Evolutionary conservation across 2,888 invertebrate species (phyloP), one percentile per base, ranked within the genome.

Genomic region (Mongoloraphidia duomilia): DNA sequence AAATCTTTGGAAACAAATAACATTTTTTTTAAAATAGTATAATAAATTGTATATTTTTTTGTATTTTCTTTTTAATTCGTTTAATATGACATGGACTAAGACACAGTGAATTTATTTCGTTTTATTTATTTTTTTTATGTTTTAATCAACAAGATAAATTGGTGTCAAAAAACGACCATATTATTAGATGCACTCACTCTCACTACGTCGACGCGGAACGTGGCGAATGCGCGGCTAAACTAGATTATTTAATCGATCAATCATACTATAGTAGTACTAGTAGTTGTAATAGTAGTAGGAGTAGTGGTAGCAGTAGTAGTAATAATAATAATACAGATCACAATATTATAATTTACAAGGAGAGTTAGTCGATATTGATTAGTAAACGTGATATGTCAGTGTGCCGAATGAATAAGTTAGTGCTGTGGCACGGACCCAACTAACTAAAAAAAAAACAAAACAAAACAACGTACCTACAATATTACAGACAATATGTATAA

Each of bases 1-100:
- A 66, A 66, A 67, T 67, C 67, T 68, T 68, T 68, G 67, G 68
- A 67, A 66, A 66, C 64, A 66, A 65, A 65, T 68, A 68, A 67
- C 67, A 68, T 65, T 60, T 63, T 64, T 66, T 66, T 66, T 66
- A 42, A 38, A 43, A 48, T 17, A 14, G 35, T 48, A 43, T 48
- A 26, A 26, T 26, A 26, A 26, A 26, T 26, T 26, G 42, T 48
- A 43, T 48, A 48, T 48, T 48, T 48, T 48, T 48, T 48, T 67
- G 65, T 67, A 67, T 66, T 67, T 65, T 63, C 48, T 37, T 52
- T 58, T 63, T 66, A 67, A 68, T 67, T 68, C 66, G 66, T 67
- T 66, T 67, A 67, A 67, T 66, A 66, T 66, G 67, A 68, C 68
- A 67, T 53, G 66, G 67, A 67, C 68, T 68, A 68, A 68, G 68